phyloP scores from a whole-genome alignment of 2,797 vertebrate genomes.

The Lates japonicus region DNA sequence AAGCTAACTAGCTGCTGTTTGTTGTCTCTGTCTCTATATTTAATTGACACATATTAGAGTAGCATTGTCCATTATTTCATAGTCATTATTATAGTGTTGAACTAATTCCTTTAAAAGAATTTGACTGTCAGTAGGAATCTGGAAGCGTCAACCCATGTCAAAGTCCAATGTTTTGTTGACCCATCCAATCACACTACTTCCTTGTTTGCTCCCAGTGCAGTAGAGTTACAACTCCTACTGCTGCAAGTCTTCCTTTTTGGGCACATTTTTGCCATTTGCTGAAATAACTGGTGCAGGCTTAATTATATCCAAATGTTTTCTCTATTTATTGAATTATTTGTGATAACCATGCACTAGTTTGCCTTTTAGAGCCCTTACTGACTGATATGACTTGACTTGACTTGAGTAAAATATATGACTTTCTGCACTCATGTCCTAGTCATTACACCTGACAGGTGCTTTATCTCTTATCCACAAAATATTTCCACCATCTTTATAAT shows the following conservation, averaged over 20 bases:
- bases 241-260: not conserved
- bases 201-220: no score
- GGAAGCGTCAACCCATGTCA: not conserved
- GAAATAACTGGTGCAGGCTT: not conserved
- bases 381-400: not conserved
- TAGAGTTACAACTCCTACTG: not conserved
- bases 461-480: conserved; percentile 50
- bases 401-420: not conserved
- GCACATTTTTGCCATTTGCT: not conserved
- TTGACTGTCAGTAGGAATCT: not conserved
- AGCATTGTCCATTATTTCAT: not conserved
- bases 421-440: not conserved
- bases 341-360: not conserved
- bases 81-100: not conserved
- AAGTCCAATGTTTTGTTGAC: not conserved
- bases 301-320: not conserved
- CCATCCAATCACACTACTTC: not conserved
- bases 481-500: conserved; percentile 45
- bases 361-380: no score
- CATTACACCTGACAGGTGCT: conserved; percentile 41
- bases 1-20: not conserved
- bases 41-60: not conserved
- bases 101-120: not conserved
- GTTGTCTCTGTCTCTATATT: not conserved
- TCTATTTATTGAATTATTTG: not conserved